Evolutionary conservation across 2,888 invertebrate genomes (phyloP), one percentile per base, ranked within the genome.

Genomic region (Argyresthia albistria): DNA sequence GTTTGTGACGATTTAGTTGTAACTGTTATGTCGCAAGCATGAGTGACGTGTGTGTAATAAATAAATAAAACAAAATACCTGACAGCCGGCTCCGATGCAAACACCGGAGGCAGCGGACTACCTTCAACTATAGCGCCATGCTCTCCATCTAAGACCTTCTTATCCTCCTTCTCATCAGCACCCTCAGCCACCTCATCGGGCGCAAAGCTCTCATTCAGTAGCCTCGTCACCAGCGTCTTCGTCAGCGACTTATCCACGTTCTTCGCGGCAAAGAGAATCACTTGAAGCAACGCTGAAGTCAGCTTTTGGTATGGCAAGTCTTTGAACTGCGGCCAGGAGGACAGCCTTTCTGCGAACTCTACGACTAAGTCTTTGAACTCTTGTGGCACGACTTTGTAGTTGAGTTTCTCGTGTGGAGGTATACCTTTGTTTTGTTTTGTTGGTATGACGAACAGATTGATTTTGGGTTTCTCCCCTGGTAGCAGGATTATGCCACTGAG

Each of bases 291-390:
- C 0, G 91, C 93, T 0, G 95, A 94, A 0, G 94, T 93, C 35
- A 92, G 69, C 57, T 92, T 92, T 51, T 91, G 80, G 58, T 89
- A 90, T 0, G 93, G 91, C 53, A 95, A 83, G 57, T 95, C 94
- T 54, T 86, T 76, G 63, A 95, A 93, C 62, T 95, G 95, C 0
- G 95, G 95, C 94, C 95, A 95, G 35, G 86, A 71, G 0, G 91
- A 80, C 36, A 96, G 73, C 47, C 93, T 80, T 47, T 82, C 80
- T 0, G 88, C 91, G 72, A 90, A 93, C 57, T 93, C 92, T 63
- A 88, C 88, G 9, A 92, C 83, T 14, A 93, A 79, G 25, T 90
- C 90, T 49, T 76, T 74, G 73, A 91, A 93, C 46, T 91, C 90
- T 0, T 88, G 87, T 0, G 91, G 89, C 1, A 91, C 84, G 1